Base-by-base conservation (phyloP, 2,797 vertebrate genomes). In the Hippocampus kuda region DNA sequence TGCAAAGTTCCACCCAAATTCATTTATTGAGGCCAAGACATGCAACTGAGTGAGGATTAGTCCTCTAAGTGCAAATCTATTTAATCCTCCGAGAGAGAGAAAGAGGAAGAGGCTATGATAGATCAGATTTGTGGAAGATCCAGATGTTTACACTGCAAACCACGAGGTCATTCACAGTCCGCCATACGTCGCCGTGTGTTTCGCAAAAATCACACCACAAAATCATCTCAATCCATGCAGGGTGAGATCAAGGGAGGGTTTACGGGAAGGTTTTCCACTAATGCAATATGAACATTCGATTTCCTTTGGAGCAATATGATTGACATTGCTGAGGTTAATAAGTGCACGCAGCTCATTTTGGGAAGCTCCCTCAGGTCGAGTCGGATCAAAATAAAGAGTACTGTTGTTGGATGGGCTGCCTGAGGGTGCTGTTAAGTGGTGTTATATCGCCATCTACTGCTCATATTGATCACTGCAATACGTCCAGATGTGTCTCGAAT, bases 61-160 rank as follows among this genome's bases (percentile, higher is more conserved):
- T 81, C 62, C 69, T 80, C 71, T 84, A 83, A 86, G 81, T 84
- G 81, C 77, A 84, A 83, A 83, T 81, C 83, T 82, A 70, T 86
- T 79, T 88, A 87, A 89, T 90, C 88, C 85, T 71, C 69, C n/a
- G 75, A 81, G 79, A 84, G 81, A 81, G 80, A 75, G 79, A 72
- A 68, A 68, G 78, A 74, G 78, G 76, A 75, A 68, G 79, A 65
- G 63, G 63, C 30, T 65, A 65, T 65, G 63, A 72, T 75, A 64
- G 83, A 78, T n/a, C 27, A 75, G 76, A 84, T 83, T 84, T 86
- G 77, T 78, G 72, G 75, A 81, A 79, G 81, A 83, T 87, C 82
- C 85, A 88, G 81, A 79, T 85, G 83, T 83, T 87, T 81, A 73
- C 72, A 75, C 79, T 77, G 46, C 82, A 78, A 79, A 72, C 80